Base-by-base conservation (phyloP, 2,113 vertebrate genomes). In the Pyxicephalus adspersus region DNA sequence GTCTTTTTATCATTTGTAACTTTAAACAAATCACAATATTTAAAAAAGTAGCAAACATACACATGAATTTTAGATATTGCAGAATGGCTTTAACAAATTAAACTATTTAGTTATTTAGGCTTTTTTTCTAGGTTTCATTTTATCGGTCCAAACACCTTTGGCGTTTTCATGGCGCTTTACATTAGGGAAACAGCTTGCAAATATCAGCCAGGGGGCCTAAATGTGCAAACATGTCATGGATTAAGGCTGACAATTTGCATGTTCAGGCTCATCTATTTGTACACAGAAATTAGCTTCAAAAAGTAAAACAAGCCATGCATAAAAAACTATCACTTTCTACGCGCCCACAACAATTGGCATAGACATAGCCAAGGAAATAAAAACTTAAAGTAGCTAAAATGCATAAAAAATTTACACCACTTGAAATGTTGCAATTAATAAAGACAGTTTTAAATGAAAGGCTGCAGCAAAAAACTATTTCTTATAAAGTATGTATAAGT, bases 261-360 rank as follows among this genome's bases (percentile, higher is more conserved):
- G 22, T 68, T 51, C 38, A 20, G 65, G 15, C 38, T 68, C 65
- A 67, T 67, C 65, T 50, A 51, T 68, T 68, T 68, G 50, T 50
- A 68, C n/a, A 68, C 38, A 68, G 65, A 68, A 66, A 45, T 51
- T 68, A 51, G 34, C 50, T 23, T 38, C 19, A 45, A 66, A 38
- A 66, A 66, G 64, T 38, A 38, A 68, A 50, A 50, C n/a, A 50
- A 68, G 50, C 23, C 15, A 8, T 64, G 31, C 2, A 65, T 50
- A 84, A 77, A 72, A 82, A 61, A 2, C 34, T 52, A 57, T 54
- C 38, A 45, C 31, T 84, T 38, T 9, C 17, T 45, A 67, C n/a
- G 20, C 38, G 23, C 38, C 22, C 38, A 15, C 64, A 17, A 68
- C 22, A 25, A 25, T 68, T 25, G 15, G 5, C n/a, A 13, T 5